Evolutionary conservation across 1,140 invertebrate genomes (phyloP).

Genomic region (Samia ricini): DNA sequence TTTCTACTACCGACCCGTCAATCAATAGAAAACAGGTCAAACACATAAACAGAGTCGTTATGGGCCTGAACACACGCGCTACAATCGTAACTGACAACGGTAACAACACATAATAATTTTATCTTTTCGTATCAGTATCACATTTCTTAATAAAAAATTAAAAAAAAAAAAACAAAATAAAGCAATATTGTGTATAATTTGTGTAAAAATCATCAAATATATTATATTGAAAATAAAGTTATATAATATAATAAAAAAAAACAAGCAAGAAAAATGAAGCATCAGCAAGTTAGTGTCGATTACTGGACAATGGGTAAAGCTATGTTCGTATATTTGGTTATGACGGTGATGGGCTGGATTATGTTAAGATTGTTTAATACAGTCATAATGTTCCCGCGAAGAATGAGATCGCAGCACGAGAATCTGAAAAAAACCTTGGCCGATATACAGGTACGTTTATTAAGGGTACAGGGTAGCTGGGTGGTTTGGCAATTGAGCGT

Average conservation of each 20-base stretch:
- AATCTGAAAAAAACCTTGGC: slow-evolving; percentile 52
- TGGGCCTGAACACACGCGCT: neutral
- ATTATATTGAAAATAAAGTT: too few relatives aligned
- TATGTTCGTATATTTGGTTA: slow-evolving; percentile 61
- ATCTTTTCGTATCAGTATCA: neutral
- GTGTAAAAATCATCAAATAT: too few relatives aligned
- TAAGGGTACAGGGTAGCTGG: too few relatives aligned
- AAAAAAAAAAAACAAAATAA: too few relatives aligned
- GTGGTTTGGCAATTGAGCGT: too few relatives aligned
- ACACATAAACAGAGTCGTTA: slow-evolving; percentile 23
- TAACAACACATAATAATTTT: slow-evolving; percentile 2
- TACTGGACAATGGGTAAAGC: slow-evolving; percentile 72
- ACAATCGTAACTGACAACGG: neutral
- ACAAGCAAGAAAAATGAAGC: slow-evolving; percentile 64
- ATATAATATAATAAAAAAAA: neutral
- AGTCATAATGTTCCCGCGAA: slow-evolving; percentile 66
- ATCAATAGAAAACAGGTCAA: slow-evolving; percentile 58
- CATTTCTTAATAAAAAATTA: neutral
- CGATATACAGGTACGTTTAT: slow-evolving; percentile 50
- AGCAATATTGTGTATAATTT: too few relatives aligned
- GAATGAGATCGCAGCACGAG: slow-evolving; percentile 59
- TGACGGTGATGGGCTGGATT: slow-evolving; percentile 71
- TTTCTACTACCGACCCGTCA: slow-evolving; percentile 40
- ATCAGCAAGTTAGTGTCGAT: slow-evolving; percentile 75
- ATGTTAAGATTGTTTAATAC: slow-evolving; percentile 72